Evolutionary conservation across 2,888 invertebrate species (phyloP).

Genomic region (Amphiduros pacificus): DNA sequence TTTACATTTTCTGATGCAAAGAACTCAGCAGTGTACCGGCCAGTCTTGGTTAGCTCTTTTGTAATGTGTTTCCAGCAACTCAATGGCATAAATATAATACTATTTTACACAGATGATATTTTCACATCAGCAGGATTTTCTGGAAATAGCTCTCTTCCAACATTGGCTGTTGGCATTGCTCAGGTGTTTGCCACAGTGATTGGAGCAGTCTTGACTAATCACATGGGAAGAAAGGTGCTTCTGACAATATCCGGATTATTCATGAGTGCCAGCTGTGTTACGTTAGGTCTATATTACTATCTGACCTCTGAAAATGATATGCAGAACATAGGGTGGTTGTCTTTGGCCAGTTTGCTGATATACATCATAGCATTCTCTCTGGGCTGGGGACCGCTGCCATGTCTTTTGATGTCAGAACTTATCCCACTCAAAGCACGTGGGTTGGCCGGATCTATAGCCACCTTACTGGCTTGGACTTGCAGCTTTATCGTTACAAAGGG

Average conservation of each 20-base stretch:
- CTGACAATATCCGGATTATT: background rate
- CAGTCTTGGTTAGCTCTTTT: slow-evolving; percentile 3
- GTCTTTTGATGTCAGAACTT: slow-evolving; percentile 7
- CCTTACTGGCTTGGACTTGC: background rate
- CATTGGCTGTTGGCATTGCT: background rate
- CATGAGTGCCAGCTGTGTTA: background rate
- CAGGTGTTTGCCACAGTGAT: slow-evolving; percentile 1
- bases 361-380: slow-evolving; percentile 5
- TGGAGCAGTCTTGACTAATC: slow-evolving; percentile 1
- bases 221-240: background rate
- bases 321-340: background rate
- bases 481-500: slow-evolving; percentile 10
- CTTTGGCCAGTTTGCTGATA: background rate
- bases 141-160: slow-evolving; percentile 5
- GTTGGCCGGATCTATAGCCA: background rate
- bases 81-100: slow-evolving; percentile 7
- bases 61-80: slow-evolving; percentile 12
- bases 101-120: slow-evolving; percentile 13
- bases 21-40: background rate
- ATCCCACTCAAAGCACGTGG: background rate
- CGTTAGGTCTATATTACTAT: slow-evolving; percentile 8
- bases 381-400: slow-evolving; percentile 12
- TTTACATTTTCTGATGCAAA: background rate
- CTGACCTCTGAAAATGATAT: background rate
- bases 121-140: slow-evolving; percentile 2